Evolutionary conservation across 2,113 vertebrate species (phyloP).

Genomic region (Gulo gulo): DNA sequence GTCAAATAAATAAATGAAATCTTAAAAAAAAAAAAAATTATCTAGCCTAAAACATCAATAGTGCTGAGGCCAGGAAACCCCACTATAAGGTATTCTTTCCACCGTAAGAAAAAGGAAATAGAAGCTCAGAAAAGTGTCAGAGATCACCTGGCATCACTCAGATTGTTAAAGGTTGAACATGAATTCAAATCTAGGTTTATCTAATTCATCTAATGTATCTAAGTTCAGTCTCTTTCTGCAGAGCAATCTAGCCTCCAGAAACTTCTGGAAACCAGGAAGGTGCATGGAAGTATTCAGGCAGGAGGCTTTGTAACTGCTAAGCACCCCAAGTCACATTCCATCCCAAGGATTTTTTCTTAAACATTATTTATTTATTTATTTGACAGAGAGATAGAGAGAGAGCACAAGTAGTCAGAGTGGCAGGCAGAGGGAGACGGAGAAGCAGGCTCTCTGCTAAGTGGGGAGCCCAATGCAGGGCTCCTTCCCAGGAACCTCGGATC

Average conservation of each 20-base stretch:
- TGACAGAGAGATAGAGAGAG: too few relatives aligned
- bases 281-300: neutral
- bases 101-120: neutral
- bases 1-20: too few relatives aligned
- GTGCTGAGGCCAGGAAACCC: neutral
- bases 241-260: neutral
- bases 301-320: accelerated
- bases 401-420: too few relatives aligned
- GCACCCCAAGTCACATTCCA: neutral
- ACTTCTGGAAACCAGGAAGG: neutral
- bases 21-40: too few relatives aligned
- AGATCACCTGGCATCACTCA: neutral
- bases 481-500: too few relatives aligned
- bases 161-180: neutral
- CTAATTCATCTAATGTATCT: neutral
- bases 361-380: too few relatives aligned
- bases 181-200: neutral
- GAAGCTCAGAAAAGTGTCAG: neutral
- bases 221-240: neutral
- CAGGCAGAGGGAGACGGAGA: too few relatives aligned
- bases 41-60: neutral
- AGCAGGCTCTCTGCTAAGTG: too few relatives aligned
- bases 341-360: neutral
- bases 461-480: too few relatives aligned
- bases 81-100: neutral